Conservation (phyloP, 1,140 invertebrate species). For the Bombus ignitus region DNA sequence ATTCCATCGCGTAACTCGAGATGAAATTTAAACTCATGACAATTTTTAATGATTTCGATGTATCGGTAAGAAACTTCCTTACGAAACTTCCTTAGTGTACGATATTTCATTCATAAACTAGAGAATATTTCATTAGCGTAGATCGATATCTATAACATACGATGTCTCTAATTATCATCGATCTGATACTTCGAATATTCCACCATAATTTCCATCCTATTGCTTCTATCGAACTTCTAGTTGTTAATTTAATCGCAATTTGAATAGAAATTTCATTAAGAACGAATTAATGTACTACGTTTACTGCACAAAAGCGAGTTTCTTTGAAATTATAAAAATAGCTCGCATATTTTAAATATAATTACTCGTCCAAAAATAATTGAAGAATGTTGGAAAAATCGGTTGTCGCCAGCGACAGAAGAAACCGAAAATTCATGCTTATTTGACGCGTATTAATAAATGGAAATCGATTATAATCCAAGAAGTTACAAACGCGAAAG, state of each 20-base stretch:
- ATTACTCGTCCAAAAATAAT: too few species aligned
- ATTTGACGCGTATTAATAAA: not conserved
- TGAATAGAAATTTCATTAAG: not conserved
- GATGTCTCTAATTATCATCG: not conserved
- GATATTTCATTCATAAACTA: not conserved
- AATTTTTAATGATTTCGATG: not conserved
- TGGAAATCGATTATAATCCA: not conserved
- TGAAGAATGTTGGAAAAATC: too few species aligned
- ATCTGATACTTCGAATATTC: not conserved
- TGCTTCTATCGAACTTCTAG: not conserved
- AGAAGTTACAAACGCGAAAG: not conserved
- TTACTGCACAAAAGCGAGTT: not conserved
- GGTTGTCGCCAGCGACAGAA: not conserved
- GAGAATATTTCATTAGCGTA: not conserved
- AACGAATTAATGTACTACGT: not conserved
- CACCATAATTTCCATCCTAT: not conserved
- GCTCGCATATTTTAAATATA: too few species aligned
- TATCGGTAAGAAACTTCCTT: not conserved
- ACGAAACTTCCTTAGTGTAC: not conserved
- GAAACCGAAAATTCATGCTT: not conserved
- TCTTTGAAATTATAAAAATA: too few species aligned
- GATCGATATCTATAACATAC: not conserved
- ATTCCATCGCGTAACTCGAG: not conserved
- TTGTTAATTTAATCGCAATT: not conserved
- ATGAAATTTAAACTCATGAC: not conserved